Base-by-base conservation (phyloP, 1,140 invertebrate genomes). In the Pseudomyrmex concolor region DNA sequence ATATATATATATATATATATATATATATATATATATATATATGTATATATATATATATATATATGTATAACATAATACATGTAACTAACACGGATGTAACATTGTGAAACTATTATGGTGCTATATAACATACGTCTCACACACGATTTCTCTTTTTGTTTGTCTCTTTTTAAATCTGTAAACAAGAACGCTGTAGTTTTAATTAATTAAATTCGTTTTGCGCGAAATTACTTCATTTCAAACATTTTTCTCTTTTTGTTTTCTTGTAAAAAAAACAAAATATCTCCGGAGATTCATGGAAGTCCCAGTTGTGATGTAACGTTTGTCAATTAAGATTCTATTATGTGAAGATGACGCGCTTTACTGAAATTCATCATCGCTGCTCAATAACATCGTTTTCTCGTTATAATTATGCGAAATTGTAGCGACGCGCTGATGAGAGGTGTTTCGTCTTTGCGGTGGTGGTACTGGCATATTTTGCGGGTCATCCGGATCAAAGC, bases 281-380 rank as follows among this genome's bases (percentile, higher is more conserved):
- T 5, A 64, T 82, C 22, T 66, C 51, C 72, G 68, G 48, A 55
- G 13, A 22, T 72, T 89, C 48, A 88, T 83, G 72, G 67, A 83
- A 88, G 78, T 89, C 50, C 68, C 85, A 74, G 25, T 84, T 68
- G 13, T 57, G 51, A 83, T 48, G 50, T 43, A 85, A 62, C n/a
- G n/a, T 70, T 59, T 13, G 43, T 78, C 15, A 34, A 59, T 71
- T 48, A 34, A 17, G 48, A 34, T 19, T 64, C 12, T 62, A 12
- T 34, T n/a, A 64, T 43, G 12, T 2, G 60, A 0, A 10, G 22
- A 7, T 43, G 60, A 15, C 50, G 15, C 34, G 50, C 93, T 94
- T 80, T 95, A 99, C 95, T 98, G 98, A 94, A 99, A 99, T 94
- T 99, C 98, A 94, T 99, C 98, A 93, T 99, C 98, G 78, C 98